Conservation (phyloP, 2,888 invertebrate species). For the Brachyopa scutellaris region DNA sequence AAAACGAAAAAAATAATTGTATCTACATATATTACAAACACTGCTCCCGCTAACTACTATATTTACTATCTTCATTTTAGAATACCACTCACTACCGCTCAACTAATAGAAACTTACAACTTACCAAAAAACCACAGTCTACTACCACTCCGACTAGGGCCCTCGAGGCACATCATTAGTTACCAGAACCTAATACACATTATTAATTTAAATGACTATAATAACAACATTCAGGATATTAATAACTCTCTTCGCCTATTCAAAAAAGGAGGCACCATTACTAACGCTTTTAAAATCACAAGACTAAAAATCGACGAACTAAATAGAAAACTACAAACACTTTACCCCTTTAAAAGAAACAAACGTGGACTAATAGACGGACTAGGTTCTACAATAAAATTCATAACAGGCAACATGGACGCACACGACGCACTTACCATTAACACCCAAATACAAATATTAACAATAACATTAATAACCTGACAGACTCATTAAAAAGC, state of each 20-base stretch:
- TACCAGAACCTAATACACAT: constrained; percentile 20
- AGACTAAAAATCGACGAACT: constrained; percentile 1
- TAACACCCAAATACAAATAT: neutral
- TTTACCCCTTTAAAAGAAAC: neutral
- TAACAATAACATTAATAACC: neutral
- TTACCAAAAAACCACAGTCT: constrained; percentile 4
- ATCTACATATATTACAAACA: neutral
- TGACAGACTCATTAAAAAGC: constrained; percentile 1
- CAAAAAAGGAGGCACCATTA: neutral
- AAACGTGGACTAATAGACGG: constrained; percentile 4
- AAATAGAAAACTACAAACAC: neutral
- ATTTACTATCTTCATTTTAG: neutral
- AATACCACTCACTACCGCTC: neutral
- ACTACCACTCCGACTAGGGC: constrained; percentile 26
- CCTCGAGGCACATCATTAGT: constrained; percentile 5
- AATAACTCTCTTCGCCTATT: neutral
- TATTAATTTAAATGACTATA: constrained; percentile 16
- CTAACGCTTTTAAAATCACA: neutral
- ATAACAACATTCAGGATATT: constrained; percentile 5
- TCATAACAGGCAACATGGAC: constrained; percentile 15
- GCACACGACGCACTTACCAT: neutral
- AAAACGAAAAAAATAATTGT: neutral
- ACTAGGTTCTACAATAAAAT: constrained; percentile 1
- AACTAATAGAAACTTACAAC: constrained; percentile 9
- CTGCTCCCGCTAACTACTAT: no score